Evolutionary conservation across 2,888 invertebrate genomes (phyloP).

Genomic region (Mythimna loreyi): DNA sequence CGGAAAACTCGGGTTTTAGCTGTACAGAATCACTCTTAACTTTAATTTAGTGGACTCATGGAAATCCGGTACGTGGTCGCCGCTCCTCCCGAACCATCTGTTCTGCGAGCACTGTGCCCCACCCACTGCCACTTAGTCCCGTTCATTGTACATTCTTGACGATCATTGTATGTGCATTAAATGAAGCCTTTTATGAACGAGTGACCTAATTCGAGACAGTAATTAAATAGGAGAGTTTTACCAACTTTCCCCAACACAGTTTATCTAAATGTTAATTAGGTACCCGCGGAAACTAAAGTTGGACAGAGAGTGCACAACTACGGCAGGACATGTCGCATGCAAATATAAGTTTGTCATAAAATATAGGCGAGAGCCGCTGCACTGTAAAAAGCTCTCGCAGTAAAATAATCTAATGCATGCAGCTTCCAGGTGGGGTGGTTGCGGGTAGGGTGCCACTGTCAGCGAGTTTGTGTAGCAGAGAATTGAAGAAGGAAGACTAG

Average conservation of each 20-base stretch:
- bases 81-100: no score
- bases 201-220: neutral
- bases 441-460: constrained; percentile 1
- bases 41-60: no score
- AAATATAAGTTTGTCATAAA: constrained; percentile 33
- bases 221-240: neutral
- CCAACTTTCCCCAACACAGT: neutral
- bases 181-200: neutral
- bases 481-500: neutral
- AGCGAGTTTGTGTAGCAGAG: constrained; percentile 4
- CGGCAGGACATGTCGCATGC: constrained; percentile 10
- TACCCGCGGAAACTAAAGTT: neutral
- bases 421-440: constrained; percentile 31
- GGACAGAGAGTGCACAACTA: neutral
- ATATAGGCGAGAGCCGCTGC: constrained; percentile 18
- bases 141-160: neutral
- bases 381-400: constrained; percentile 35
- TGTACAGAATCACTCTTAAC: no score
- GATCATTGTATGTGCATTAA: neutral
- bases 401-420: constrained; percentile 55
- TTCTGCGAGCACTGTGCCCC: no score
- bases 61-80: no score
- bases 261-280: neutral
- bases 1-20: no score
- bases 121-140: no score